Evolutionary conservation across 2,888 invertebrate genomes (phyloP).

Genomic region (Prostheceraeus crozeri): DNA sequence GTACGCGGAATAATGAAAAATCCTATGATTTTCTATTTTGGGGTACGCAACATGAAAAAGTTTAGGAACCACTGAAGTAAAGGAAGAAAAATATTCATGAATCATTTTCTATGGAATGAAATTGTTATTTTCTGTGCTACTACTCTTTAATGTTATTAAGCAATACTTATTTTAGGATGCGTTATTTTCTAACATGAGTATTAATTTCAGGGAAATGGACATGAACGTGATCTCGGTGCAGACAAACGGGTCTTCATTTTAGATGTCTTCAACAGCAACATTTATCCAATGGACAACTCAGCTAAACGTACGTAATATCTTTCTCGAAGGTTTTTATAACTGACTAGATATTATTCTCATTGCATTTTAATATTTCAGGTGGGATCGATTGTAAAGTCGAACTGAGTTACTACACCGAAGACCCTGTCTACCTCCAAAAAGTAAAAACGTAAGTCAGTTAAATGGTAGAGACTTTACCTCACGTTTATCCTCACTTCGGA

Average conservation of each 20-base stretch:
- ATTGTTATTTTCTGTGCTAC: too few relatives aligned
- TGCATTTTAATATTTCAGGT: conserved; percentile 45
- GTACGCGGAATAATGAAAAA: too few relatives aligned
- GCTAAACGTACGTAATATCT: conserved; percentile 62
- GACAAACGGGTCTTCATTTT: conserved; percentile 71
- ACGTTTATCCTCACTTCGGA: too few relatives aligned
- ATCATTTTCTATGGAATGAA: too few relatives aligned
- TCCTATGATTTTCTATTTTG: too few relatives aligned
- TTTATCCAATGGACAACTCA: conserved; percentile 70
- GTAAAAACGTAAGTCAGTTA: conserved; percentile 65
- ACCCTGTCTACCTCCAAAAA: conserved; percentile 66
- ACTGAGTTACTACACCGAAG: conserved; percentile 63
- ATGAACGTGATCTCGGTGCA: conserved; percentile 70
- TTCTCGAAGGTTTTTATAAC: neutral
- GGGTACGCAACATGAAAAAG: too few relatives aligned
- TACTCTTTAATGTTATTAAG: too few relatives aligned
- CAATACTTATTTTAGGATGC: too few relatives aligned
- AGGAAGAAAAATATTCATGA: too few relatives aligned
- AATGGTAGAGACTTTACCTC: too few relatives aligned
- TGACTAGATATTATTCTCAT: neutral
- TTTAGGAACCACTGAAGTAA: too few relatives aligned
- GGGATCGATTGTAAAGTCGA: conserved; percentile 68
- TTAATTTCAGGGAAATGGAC: conserved; percentile 70
- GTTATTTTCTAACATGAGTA: too few relatives aligned
- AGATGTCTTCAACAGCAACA: conserved; percentile 73